Base-by-base conservation (phyloP, 2,113 vertebrate genomes). In the Ciconia stormi region DNA sequence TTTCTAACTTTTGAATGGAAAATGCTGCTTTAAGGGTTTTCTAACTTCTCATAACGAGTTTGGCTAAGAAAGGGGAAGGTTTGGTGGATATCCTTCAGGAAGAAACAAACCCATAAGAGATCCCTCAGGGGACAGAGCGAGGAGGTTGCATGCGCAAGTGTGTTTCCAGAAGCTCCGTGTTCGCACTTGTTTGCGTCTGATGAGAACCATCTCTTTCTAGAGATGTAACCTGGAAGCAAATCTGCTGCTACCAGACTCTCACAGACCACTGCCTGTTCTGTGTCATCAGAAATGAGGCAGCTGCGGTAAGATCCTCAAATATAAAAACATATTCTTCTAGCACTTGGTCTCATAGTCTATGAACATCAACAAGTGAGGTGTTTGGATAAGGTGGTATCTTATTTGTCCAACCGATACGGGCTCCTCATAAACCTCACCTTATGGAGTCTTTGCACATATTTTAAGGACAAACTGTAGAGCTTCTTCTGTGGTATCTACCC, bases 141-240 rank as follows among this genome's bases (percentile, higher is more conserved):
- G 29, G 55, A 81, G 29, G 32, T 10, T 0, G 0, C 14, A 13
- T 3, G 6, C 0, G 0, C 11, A 3, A 36, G 19, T 21, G 11
- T 46, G 6, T 63, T 94, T 67, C 52, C 66, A 65, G 47, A 44
- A 79, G 38, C 15, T 88, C 42, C 2, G 5, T n/a, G 74, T 90
- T 13, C 15, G 17, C 13, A 6, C 38, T 80, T 1, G 0, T 13
- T 40, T 74, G 19, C 70, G 25, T 20, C 63, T 79, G 32, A 30
- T 49, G 38, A 55, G 61, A 32, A 40, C 10, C 22, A 36, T 38
- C n/a, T 47, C 1, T 1, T 38, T 52, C 55, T 30, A 56, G 65
- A 56, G 46, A 13, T 2, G 30, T 0, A 61, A 59, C n/a, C 6
- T 47, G 61, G 29, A 67, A 63, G 19, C 4, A 2, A 42, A n/a